Conservation (phyloP, 2,888 invertebrate genomes). For the Camptogramma bilineatum region DNA sequence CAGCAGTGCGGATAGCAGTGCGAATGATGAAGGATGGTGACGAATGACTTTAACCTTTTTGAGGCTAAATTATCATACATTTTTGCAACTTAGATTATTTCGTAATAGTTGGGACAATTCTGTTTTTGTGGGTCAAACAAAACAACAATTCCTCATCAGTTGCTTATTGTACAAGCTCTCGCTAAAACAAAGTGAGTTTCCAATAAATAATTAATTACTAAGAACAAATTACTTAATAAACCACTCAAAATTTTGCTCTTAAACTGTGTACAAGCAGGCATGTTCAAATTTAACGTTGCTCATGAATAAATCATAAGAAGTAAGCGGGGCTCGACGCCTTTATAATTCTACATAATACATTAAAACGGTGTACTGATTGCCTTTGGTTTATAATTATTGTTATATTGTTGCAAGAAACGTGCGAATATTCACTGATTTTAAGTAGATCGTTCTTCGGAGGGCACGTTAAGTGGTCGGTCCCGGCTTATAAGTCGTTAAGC, state of each 20-base stretch:
- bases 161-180: constrained; percentile 11
- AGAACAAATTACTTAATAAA: constrained; percentile 75
- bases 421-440: constrained; percentile 9
- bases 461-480: too few relatives aligned
- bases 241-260: constrained; percentile 66
- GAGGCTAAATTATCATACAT: neutral
- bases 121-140: neutral
- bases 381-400: constrained; percentile 81
- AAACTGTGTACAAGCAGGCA: constrained; percentile 66
- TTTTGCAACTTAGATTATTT: neutral
- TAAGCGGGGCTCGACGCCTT: constrained; percentile 79
- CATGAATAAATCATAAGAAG: constrained; percentile 85
- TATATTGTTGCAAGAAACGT: constrained; percentile 32
- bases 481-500: too few relatives aligned
- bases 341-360: constrained; percentile 85
- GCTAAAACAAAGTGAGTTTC: constrained; percentile 40
- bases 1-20: too few relatives aligned
- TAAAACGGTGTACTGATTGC: constrained; percentile 84
- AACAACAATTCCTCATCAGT: neutral
- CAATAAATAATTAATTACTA: constrained; percentile 47
- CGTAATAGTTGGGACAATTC: neutral
- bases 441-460: too few relatives aligned
- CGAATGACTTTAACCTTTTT: neutral
- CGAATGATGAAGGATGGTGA: too few relatives aligned
- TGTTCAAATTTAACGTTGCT: constrained; percentile 81